Evolutionary conservation across 2,888 invertebrate species (phyloP).

Genomic region (Eumacrocentrus americanus): DNA sequence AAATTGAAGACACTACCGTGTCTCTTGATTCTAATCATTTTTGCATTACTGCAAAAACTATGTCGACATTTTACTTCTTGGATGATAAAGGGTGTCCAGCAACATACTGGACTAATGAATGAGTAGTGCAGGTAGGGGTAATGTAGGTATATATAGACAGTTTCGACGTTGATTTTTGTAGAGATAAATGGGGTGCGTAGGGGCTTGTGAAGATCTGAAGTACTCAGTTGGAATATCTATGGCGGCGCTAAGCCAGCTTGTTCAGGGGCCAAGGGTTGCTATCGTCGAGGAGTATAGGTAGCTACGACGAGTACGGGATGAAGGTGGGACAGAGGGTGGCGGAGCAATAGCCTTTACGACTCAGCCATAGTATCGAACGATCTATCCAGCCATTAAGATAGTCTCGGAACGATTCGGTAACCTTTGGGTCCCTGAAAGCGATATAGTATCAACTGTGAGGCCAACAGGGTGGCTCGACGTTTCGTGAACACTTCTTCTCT

Average conservation of each 20-base stretch:
- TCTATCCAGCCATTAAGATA: conserved; percentile 62
- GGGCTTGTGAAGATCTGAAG: conserved; percentile 24
- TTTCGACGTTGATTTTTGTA: no score
- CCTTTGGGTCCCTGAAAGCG: conserved; percentile 61
- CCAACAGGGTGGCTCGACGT: conserved; percentile 29
- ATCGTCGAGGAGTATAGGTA: conserved; percentile 34
- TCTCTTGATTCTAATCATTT: no score
- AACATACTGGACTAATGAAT: no score
- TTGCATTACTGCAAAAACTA: no score
- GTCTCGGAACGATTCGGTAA: conserved; percentile 62
- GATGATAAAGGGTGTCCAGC: no score
- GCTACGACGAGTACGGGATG: conserved; percentile 25
- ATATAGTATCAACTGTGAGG: conserved; percentile 59
- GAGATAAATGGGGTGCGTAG: neutral
- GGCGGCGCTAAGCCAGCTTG: conserved; percentile 51
- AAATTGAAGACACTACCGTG: no score
- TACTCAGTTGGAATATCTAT: conserved; percentile 26
- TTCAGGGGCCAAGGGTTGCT: conserved; percentile 41
- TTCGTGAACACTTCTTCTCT: conserved; percentile 44
- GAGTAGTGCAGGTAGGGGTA: no score
- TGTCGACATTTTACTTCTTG: no score
- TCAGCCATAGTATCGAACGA: conserved; percentile 62
- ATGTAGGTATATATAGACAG: no score
- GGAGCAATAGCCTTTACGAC: conserved; percentile 62
- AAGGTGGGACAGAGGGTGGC: conserved; percentile 46